Conservation (phyloP, 2,888 invertebrate genomes). For the Camptogramma bilineatum region DNA sequence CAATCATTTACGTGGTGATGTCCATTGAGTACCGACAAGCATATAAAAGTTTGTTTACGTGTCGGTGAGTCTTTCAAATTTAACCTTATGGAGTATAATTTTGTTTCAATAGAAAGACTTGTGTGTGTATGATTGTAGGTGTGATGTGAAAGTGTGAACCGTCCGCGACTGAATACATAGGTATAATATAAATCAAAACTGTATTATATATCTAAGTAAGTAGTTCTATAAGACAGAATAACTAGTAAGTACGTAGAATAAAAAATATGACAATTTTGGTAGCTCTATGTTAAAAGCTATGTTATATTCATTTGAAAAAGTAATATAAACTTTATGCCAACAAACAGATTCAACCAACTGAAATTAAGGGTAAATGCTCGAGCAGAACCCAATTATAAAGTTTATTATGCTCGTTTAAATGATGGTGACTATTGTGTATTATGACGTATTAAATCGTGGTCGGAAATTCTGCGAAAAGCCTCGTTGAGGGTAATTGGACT, state of each 20-base stretch:
- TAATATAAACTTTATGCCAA: background rate
- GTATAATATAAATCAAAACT: background rate
- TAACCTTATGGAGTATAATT: constrained; percentile 3
- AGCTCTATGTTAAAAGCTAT: constrained; percentile 18
- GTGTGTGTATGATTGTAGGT: constrained; percentile 24
- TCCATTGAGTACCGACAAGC: constrained; percentile 96
- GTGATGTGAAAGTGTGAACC: constrained; percentile 48
- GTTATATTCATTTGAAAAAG: background rate
- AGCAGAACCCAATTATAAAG: constrained; percentile 6
- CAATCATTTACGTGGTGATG: constrained; percentile 97
- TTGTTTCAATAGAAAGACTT: constrained; percentile 17
- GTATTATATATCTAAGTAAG: background rate
- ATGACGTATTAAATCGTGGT: constrained; percentile 31
- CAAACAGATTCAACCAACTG: background rate
- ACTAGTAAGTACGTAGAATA: background rate
- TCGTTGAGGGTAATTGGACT: constrained; percentile 11
- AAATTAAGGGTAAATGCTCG: background rate
- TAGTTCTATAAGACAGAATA: constrained; percentile 5
- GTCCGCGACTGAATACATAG: constrained; percentile 49
- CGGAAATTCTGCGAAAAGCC: constrained; percentile 24
- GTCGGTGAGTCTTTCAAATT: constrained; percentile 50
- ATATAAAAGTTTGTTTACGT: constrained; percentile 91
- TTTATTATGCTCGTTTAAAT: constrained; percentile 5
- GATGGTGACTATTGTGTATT: constrained; percentile 19
- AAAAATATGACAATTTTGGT: constrained; percentile 10